These are phyloP conservation scores for Stenolophus ochropezus DNA, from an alignment of 2,888 invertebrate genomes.

Conservation along the genomic window DNA sequence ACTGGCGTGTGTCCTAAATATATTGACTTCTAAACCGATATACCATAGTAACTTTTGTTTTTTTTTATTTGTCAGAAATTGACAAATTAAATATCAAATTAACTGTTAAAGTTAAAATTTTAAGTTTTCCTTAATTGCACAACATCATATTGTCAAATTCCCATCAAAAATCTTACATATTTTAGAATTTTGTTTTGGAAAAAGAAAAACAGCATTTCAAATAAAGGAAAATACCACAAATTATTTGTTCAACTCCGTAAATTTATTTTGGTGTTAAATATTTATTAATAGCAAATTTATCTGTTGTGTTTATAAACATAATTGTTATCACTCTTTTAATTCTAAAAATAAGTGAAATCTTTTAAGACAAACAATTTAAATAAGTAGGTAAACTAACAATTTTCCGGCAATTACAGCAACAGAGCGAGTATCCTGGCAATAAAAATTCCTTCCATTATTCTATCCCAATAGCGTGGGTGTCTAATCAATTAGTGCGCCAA, in stretches of 20 bases:
- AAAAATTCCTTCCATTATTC: neutral
- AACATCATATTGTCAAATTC: no score
- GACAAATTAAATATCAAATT: no score
- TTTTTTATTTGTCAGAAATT: no score
- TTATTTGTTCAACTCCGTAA: neutral
- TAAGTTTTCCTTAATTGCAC: no score
- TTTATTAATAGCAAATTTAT: neutral
- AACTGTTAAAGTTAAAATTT: no score
- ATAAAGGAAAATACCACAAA: neutral
- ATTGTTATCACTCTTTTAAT: neutral
- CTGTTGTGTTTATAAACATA: neutral
- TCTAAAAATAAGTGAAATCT: neutral
- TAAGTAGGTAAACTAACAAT: neutral
- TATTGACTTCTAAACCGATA: no score
- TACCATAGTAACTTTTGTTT: no score
- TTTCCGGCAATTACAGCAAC: neutral
- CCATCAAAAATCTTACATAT: no score
- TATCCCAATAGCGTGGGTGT: neutral
- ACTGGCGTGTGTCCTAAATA: no score
- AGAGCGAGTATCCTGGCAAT: neutral
- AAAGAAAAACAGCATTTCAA: no score
- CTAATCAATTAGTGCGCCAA: slow-evolving; percentile 1
- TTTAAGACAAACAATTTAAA: neutral
- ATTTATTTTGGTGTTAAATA: neutral
- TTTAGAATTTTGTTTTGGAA: no score